Evolutionary conservation across 2,113 vertebrate species (phyloP).

Genomic region (Eulemur macaco): DNA sequence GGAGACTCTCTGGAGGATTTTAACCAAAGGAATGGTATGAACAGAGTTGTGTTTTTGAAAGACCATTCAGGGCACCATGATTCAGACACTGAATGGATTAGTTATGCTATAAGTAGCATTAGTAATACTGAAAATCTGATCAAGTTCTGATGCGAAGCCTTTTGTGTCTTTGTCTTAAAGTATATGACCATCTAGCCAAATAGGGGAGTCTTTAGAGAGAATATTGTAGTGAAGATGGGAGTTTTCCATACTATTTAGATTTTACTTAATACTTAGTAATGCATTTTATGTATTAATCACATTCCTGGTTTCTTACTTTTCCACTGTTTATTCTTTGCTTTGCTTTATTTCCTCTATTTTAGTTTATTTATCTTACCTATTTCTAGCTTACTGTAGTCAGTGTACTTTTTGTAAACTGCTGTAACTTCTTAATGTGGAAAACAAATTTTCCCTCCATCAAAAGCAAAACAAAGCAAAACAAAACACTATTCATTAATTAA

Average conservation of each 20-base stretch:
- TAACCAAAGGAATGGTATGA: not conserved
- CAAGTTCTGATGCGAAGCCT: not conserved
- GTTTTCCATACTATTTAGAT: not conserved
- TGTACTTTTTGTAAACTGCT: not conserved
- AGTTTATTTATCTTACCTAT: not conserved
- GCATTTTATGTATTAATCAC: not conserved
- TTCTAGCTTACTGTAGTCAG: not conserved
- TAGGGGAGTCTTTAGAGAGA: not conserved
- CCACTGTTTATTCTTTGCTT: not conserved
- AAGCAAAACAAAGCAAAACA: not conserved
- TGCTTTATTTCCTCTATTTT: not conserved
- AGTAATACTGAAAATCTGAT: not conserved
- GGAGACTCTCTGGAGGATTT: not conserved
- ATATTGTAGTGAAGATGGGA: not conserved
- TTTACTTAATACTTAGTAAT: not conserved
- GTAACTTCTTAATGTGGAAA: not conserved
- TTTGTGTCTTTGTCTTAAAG: not conserved
- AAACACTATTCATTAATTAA: not conserved
- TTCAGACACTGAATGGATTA: not conserved
- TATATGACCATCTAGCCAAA: not conserved
- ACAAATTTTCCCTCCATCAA: not conserved
- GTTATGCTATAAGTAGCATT: not conserved
- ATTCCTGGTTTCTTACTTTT: not conserved
- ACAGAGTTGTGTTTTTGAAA: not conserved
- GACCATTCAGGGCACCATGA: rapidly evolving